Evolutionary conservation across 1,140 invertebrate genomes (phyloP).

Genomic region (Lysiphlebus fabarum): DNA sequence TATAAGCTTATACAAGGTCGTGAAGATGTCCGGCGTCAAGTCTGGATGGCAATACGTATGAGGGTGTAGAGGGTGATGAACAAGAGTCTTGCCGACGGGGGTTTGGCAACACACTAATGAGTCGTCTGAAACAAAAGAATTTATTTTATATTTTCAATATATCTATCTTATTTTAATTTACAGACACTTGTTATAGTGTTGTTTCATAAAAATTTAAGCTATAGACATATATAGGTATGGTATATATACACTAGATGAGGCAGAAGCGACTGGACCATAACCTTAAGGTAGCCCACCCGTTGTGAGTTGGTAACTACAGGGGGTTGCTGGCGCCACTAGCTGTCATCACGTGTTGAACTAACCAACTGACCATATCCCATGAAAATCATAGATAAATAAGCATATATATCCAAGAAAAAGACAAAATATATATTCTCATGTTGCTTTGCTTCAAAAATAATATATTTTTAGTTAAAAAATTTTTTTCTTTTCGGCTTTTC

Average conservation of each 20-base stretch:
- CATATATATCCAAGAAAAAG: constrained; percentile 38
- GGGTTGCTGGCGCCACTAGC: constrained; percentile 54
- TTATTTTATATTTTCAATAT: constrained; percentile 17
- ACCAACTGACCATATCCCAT: constrained; percentile 27
- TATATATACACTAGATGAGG: too few relatives aligned
- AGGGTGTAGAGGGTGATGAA: neutral
- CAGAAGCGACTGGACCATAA: constrained; percentile 10
- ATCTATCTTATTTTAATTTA: constrained; percentile 2
- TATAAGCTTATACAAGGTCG: too few relatives aligned
- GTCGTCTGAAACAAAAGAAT: constrained; percentile 53
- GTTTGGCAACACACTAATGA: constrained; percentile 53
- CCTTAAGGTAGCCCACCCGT: constrained; percentile 36
- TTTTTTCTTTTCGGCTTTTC: too few relatives aligned
- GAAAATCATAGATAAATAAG: neutral
- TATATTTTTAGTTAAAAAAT: too few relatives aligned
- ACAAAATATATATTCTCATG: too few relatives aligned
- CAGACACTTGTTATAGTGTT: neutral
- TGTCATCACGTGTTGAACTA: constrained; percentile 52
- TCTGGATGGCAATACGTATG: neutral
- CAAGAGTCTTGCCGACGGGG: constrained; percentile 26
- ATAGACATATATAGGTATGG: too few relatives aligned
- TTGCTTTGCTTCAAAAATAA: too few relatives aligned
- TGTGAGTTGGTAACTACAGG: constrained; percentile 43
- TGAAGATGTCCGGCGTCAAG: too few relatives aligned
- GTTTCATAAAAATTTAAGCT: neutral